These are phyloP conservation scores for Acestrorhynchus altus DNA, from an alignment of 2,797 vertebrate genomes.

Conservation along the genomic window DNA sequence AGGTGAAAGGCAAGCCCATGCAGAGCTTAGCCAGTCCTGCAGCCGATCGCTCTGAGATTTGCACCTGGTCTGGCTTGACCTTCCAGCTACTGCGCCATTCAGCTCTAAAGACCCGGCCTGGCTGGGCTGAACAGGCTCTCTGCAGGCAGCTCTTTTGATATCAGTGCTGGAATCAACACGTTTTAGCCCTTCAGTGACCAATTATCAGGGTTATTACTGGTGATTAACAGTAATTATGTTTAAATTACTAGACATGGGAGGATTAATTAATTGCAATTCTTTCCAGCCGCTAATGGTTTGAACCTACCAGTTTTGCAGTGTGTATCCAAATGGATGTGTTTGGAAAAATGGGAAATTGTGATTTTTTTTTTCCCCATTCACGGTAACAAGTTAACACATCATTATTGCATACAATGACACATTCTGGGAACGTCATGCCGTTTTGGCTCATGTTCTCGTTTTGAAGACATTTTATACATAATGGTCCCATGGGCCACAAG, in stretches of 20 bases:
- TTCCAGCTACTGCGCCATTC: slow-evolving; percentile 56
- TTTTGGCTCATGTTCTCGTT: slow-evolving; percentile 38
- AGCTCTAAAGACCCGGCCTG: slow-evolving; percentile 54
- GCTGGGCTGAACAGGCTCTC: slow-evolving; percentile 49
- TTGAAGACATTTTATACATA: slow-evolving; percentile 26
- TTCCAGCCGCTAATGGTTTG: slow-evolving; percentile 38
- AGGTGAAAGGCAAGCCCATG: slow-evolving; percentile 49
- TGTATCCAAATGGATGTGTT: slow-evolving; percentile 35
- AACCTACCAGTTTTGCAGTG: slow-evolving; percentile 35
- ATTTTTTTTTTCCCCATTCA: slow-evolving; percentile 20
- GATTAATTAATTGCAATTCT: slow-evolving; percentile 57
- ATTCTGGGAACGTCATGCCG: slow-evolving; percentile 4
- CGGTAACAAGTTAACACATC: slow-evolving; percentile 39
- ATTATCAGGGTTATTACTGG: slow-evolving; percentile 62
- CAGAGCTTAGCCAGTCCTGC: slow-evolving; percentile 49
- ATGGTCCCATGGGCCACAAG: slow-evolving; percentile 23
- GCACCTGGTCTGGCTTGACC: slow-evolving; percentile 60
- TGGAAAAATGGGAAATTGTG: slow-evolving; percentile 36
- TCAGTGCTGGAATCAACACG: slow-evolving; percentile 53
- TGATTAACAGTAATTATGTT: slow-evolving; percentile 63
- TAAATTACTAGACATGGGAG: slow-evolving; percentile 53
- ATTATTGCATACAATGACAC: slow-evolving; percentile 40
- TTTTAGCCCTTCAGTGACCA: slow-evolving; percentile 57
- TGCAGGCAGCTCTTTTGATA: slow-evolving; percentile 56
- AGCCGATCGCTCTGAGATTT: slow-evolving; percentile 40